Evolutionary conservation across 2,888 invertebrate species (phyloP), one percentile per base, ranked within the genome.

Genomic region (Hydropsyche betteni): DNA sequence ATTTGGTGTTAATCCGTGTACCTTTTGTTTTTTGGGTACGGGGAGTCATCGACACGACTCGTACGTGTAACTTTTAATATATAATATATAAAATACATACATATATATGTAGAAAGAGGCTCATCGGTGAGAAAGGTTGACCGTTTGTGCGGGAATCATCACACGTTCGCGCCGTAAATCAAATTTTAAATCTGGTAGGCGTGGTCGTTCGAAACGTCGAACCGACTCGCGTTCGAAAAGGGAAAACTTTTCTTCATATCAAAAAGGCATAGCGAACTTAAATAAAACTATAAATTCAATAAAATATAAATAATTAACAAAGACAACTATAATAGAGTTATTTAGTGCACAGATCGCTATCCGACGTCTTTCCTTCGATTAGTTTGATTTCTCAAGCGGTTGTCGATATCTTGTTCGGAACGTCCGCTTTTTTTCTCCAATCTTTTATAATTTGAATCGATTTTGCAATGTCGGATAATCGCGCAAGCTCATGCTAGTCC

Each of bases 171-270:
- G 68, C 74, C 68, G 52, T 74, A 74, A 74, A 74, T 74, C 74
- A 74, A 51, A 68, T 74, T 74, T 74, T 74, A 74, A 74, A 74
- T 68, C 74, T 74, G 74, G 50, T 74, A 52, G 74, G 74, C 74
- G 74, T 58, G 64, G 73, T 8, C 34, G 51, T 6, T 8, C 36
- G 68, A 34, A 34, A 38, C 44, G 12, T 53, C 74, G 74, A 51
- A 44, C 12, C 68, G 64, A n/a, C 38, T 12, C 72, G 24, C 24
- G 10, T 12, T 44, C 69, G 69, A 69, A 69, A 64, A 69, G 69
- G 69, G 38, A 69, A 44, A 69, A 10, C 69, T 44, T 44, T 44
- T 44, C 44, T 44, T 10, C 44, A 4, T 8, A 44, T 44, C 44
- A 44, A 44, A 44, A 44, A 10, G 10, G 7, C 1, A 24, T 24